Conservation (phyloP, 2,797 vertebrate genomes). For the Poeciliopsis turneri region DNA sequence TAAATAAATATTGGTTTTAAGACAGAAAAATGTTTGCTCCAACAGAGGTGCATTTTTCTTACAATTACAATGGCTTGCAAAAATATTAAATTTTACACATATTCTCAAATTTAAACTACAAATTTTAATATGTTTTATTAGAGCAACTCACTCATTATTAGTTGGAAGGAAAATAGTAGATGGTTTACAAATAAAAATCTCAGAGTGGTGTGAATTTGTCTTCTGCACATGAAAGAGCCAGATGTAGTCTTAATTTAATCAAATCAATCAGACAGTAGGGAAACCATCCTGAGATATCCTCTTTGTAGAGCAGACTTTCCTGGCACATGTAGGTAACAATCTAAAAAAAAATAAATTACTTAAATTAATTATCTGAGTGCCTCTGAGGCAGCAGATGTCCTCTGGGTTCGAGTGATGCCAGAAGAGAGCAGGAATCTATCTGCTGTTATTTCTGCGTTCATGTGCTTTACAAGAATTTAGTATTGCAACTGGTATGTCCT, state of each 20-base stretch:
- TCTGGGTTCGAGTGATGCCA: conserved; percentile 71
- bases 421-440: conserved; percentile 71
- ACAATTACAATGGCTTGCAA: not conserved
- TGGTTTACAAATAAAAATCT: not conserved
- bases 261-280: not conserved
- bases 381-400: conserved; percentile 71
- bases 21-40: conserved; percentile 1
- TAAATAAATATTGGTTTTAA: conserved; percentile 17
- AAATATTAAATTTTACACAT: no score
- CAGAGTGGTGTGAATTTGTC: not conserved
- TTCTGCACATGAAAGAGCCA: not conserved
- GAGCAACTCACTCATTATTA: not conserved
- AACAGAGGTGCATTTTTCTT: not conserved
- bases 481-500: conserved; percentile 63
- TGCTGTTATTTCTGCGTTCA: conserved; percentile 79
- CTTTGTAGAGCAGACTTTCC: not conserved
- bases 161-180: not conserved
- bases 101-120: not conserved
- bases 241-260: not conserved
- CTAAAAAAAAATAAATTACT: not conserved
- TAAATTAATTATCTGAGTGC: conserved; percentile 13
- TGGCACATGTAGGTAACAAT: not conserved
- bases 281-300: not conserved
- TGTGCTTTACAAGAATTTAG: conserved; percentile 67
- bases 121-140: not conserved